Conservation (phyloP, 1,140 invertebrate species). For the Marisa cornuarietis region DNA sequence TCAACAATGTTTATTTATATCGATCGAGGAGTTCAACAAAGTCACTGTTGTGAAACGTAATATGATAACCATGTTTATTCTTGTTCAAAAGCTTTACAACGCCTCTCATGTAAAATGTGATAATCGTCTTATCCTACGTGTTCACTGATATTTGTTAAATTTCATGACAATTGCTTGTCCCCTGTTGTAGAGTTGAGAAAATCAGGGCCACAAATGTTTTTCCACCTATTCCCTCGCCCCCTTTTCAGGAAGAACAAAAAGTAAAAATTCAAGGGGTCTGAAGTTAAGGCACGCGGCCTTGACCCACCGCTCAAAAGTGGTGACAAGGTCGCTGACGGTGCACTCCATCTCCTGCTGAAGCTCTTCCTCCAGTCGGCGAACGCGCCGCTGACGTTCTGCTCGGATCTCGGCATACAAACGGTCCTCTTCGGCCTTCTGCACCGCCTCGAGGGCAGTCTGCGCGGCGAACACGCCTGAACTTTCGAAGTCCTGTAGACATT, state of each 20-base stretch:
- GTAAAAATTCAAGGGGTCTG: neutral
- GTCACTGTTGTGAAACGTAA: no score
- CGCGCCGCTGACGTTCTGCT: conserved; percentile 49
- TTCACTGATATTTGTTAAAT: no score
- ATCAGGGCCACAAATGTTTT: no score
- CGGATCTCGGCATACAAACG: conserved; percentile 55
- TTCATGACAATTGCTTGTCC: no score
- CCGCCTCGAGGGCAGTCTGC: conserved; percentile 55
- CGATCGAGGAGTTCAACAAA: no score
- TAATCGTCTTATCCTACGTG: no score
- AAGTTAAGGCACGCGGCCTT: no score
- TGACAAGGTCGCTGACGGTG: conserved; percentile 54
- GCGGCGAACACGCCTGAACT: conserved; percentile 58
- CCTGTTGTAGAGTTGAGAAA: no score
- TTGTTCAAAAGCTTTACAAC: no score
- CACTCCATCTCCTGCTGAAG: conserved; percentile 56
- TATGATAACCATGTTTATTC: no score
- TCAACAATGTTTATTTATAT: no score
- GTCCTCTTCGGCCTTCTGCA: conserved; percentile 60
- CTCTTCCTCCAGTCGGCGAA: conserved; percentile 52
- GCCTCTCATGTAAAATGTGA: no score
- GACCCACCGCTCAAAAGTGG: conserved; percentile 46
- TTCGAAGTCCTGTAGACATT: conserved; percentile 56
- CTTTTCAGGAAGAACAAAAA: neutral
- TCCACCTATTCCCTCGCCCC: neutral